Conservation (phyloP, 2,797 vertebrate species). For the Tadarida brasiliensis region DNA sequence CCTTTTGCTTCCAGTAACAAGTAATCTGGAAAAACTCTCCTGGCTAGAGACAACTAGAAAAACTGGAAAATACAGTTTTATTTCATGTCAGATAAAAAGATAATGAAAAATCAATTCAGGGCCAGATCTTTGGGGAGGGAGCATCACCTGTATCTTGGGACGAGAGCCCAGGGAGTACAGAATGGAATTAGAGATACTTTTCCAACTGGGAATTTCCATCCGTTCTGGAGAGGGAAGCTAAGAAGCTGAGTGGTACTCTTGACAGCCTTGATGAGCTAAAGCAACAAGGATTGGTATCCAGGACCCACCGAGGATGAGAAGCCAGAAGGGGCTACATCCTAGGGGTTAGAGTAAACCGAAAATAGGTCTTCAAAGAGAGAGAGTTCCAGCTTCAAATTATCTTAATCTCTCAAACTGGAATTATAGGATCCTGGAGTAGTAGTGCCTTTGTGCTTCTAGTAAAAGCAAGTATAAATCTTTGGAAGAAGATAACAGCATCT, state of each 20-base stretch:
- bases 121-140: background rate
- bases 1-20: background rate
- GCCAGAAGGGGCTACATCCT: background rate
- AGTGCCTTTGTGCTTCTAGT: background rate
- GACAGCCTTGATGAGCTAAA: background rate
- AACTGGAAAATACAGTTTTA: background rate
- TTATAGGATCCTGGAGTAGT: background rate
- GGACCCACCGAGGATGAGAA: background rate
- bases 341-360: background rate
- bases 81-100: background rate
- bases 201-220: background rate
- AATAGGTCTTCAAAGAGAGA: background rate
- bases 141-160: background rate
- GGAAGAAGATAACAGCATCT: background rate
- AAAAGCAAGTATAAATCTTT: slow-evolving; percentile 25
- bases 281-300: background rate
- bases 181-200: background rate
- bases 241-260: background rate
- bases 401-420: background rate
- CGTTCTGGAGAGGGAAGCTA: background rate
- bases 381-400: background rate
- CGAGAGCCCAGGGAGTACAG: background rate
- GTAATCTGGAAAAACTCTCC: slow-evolving; percentile 41
- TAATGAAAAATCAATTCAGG: background rate
- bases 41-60: background rate